Evolutionary conservation across 2,888 invertebrate genomes (phyloP), one percentile per base, ranked within the genome.

Genomic region (Callimorpha dominula): DNA sequence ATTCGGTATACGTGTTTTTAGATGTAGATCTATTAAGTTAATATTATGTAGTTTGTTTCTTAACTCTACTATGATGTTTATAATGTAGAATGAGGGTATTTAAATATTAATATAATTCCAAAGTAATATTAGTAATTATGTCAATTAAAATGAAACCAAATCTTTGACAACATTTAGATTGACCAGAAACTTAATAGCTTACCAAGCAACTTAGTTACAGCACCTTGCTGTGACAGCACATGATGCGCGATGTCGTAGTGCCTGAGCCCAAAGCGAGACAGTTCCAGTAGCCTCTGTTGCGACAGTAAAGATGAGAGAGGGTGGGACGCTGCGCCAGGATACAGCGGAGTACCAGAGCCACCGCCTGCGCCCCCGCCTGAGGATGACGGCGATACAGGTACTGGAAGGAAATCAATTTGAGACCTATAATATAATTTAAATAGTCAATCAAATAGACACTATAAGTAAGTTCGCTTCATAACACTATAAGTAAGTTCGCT

Each of bases 241-340:
- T 98, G 98, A 88, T 98, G 98, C 8, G 98, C 98, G 88, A 99
- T 96, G 93, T 99, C 98, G 90, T 98, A 99, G 88, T 98, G 98
- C 81, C 98, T 96, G 82, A 98, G 95, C 82, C 98, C 97, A 95
- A 97, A 96, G 93, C 98, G 96, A 63, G 98, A 98, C 81, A 98
- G 93, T 91, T 98, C 98, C 86, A 98, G 93, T 9, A 98, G 96
- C 78, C 98, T 96, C 91, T 98, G 98, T 88, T 98, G 97, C 2
- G 98, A 97, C 77, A 97, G 97, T 82, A 97, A 92, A 1, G 97
- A 97, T 46, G 97, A 97, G 64, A 97, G 94, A 49, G 97, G 97
- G 87, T 97, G 97, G 0, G 95, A 91, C 8, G 94, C 89, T 7
- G 93, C 94, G 40, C 95, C 95, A 4, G 96, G 94, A 81, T 96